A percentile compares a stretch with the other conserved stretches of the same genome.
phyloP scores from a whole-genome alignment of 1,140 invertebrate species.

The Drosophila asahinai region DNA sequence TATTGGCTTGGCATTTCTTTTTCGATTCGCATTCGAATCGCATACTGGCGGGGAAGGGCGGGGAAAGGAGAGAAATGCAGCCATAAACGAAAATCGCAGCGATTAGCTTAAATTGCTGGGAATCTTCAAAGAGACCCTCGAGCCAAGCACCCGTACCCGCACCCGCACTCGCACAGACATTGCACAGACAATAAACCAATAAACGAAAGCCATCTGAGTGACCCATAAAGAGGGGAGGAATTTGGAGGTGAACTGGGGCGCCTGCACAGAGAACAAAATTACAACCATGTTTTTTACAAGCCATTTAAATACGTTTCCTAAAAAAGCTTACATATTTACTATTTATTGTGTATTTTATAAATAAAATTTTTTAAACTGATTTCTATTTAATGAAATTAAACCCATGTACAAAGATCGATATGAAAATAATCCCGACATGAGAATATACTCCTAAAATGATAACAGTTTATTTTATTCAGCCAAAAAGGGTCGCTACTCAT shows the following conservation, averaged over 20 bases:
- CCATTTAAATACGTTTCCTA: background rate
- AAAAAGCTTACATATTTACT: background rate
- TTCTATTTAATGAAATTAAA: background rate
- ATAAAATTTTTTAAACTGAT: background rate
- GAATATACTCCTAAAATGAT: background rate
- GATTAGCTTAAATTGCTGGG: slow-evolving; percentile 80
- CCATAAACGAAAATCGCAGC: slow-evolving; percentile 71
- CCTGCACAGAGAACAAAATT: slow-evolving; percentile 22
- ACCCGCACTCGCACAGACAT: slow-evolving; percentile 27
- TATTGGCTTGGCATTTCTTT: slow-evolving; percentile 23
- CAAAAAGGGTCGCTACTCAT: too few relatives aligned
- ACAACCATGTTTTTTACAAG: background rate
- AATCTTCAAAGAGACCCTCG: slow-evolving; percentile 57
- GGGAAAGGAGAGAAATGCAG: slow-evolving; percentile 42
- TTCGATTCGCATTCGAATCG: slow-evolving; percentile 22
- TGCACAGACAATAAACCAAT: slow-evolving; percentile 79
- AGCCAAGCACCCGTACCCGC: slow-evolving; percentile 15
- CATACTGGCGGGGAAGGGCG: slow-evolving; percentile 1
- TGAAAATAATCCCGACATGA: too few relatives aligned
- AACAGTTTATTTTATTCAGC: background rate
- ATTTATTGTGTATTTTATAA: background rate
- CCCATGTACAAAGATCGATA: background rate
- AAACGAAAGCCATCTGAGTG: slow-evolving; percentile 64
- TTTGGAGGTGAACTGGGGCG: background rate
- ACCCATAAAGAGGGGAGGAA: slow-evolving; percentile 48